A percentile compares a stretch with the other conserved stretches of the same genome.
Conservation (phyloP, 2,888 invertebrate species). For the Ormyrus rosae region DNA sequence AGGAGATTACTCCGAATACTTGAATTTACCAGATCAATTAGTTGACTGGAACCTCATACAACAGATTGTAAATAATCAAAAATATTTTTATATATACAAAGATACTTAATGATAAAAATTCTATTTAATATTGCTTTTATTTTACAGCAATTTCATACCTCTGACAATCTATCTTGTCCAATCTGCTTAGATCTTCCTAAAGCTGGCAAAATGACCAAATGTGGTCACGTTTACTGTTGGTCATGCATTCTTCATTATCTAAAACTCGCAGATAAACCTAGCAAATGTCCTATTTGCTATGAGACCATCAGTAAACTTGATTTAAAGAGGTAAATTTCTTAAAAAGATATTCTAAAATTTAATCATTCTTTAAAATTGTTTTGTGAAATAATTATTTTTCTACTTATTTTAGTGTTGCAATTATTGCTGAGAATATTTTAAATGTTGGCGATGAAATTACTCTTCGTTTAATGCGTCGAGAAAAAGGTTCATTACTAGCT, state of each 20-base stretch:
- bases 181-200: constrained; percentile 93
- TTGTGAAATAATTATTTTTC: neutral
- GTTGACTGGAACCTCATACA: constrained; percentile 95
- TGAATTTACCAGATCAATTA: constrained; percentile 90
- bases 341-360: neutral
- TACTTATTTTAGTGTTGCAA: constrained; percentile 78
- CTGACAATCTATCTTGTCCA: constrained; percentile 87
- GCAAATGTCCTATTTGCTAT: constrained; percentile 95
- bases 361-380: constrained; percentile 13
- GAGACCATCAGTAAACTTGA: constrained; percentile 86
- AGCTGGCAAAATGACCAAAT: constrained; percentile 94
- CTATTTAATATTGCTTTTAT: constrained; percentile 24
- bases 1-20: constrained; percentile 87
- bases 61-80: constrained; percentile 86
- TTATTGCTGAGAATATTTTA: constrained; percentile 77
- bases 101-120: too few relatives aligned
- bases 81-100: too few relatives aligned
- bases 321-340: constrained; percentile 83
- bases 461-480: constrained; percentile 91
- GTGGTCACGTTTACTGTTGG: constrained; percentile 98
- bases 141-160: constrained; percentile 80
- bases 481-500: constrained; percentile 81
- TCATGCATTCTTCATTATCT: constrained; percentile 95
- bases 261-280: constrained; percentile 88
- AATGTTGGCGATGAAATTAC: constrained; percentile 83